Evolutionary conservation across 2,888 invertebrate species (phyloP).

Genomic region (Cantharis flavilabris): DNA sequence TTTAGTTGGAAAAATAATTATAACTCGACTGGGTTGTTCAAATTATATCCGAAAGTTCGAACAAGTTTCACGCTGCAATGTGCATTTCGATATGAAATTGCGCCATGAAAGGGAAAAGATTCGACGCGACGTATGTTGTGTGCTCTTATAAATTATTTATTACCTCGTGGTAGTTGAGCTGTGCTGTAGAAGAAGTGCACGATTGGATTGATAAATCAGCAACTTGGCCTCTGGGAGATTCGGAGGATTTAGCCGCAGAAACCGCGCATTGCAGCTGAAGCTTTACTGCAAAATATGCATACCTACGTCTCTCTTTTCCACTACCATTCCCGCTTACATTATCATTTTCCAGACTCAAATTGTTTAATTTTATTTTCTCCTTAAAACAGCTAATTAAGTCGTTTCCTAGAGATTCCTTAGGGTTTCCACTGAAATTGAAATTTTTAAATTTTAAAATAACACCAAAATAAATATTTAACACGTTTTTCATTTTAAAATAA

Average conservation of each 20-base stretch:
- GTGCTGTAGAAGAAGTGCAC: conserved; percentile 1
- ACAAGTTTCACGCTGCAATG: neutral
- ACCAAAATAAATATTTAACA: neutral
- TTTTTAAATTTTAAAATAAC: neutral
- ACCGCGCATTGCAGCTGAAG: conserved; percentile 25
- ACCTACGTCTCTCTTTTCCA: conserved; percentile 3
- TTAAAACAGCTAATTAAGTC: neutral
- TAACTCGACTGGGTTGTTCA: neutral
- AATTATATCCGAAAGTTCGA: neutral
- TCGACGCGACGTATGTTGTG: neutral
- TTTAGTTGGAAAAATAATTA: conserved; percentile 21
- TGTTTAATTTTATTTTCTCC: neutral
- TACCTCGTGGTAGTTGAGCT: neutral
- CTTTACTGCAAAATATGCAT: conserved; percentile 27
- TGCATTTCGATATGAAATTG: neutral
- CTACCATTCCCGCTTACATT: neutral
- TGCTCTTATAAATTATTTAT: neutral
- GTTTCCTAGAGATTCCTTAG: neutral
- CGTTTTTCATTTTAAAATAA: neutral
- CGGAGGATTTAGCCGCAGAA: conserved; percentile 25
- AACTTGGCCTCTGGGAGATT: conserved; percentile 15
- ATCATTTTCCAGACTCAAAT: neutral
- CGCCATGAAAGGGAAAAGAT: neutral
- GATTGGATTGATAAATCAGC: conserved; percentile 28
- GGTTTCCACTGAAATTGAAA: neutral